phyloP scores from a whole-genome alignment of 2,888 invertebrate genomes.

The Druceiella hillmani region DNA sequence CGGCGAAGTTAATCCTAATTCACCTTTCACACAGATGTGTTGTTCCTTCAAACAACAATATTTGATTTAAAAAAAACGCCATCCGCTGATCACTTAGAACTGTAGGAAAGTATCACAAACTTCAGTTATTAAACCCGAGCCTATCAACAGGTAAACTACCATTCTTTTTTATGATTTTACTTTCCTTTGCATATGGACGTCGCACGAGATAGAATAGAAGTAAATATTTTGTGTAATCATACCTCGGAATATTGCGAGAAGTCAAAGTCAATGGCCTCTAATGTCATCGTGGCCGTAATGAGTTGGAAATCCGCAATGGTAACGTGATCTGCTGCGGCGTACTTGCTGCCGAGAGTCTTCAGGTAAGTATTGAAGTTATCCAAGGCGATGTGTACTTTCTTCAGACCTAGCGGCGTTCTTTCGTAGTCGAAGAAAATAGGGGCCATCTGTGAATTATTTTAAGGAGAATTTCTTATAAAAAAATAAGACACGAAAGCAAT shows the following conservation, averaged over 20 bases:
- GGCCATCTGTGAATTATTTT: constrained; percentile 57
- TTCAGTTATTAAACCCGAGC: too few species aligned
- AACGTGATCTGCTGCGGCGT: constrained; percentile 61
- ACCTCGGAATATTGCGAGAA: constrained; percentile 54
- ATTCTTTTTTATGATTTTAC: too few species aligned
- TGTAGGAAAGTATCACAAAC: too few species aligned
- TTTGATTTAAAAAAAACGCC: too few species aligned
- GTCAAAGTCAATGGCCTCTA: constrained; percentile 66
- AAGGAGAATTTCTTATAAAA: too few species aligned
- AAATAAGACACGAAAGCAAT: too few species aligned
- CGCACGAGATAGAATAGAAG: not conserved
- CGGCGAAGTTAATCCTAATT: too few species aligned
- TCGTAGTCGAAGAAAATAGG: constrained; percentile 75
- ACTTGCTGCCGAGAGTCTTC: constrained; percentile 51
- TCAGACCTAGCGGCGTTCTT: constrained; percentile 59
- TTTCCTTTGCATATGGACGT: not conserved
- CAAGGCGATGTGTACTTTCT: constrained; percentile 62
- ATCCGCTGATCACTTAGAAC: too few species aligned
- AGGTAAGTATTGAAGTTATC: constrained; percentile 64
- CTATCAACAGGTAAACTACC: too few species aligned
- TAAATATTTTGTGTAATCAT: too few species aligned
- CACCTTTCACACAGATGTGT: too few species aligned
- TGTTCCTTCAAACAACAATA: too few species aligned
- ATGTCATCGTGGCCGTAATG: constrained; percentile 63
- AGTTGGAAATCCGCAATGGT: constrained; percentile 75